Conservation (phyloP, 2,113 vertebrate genomes). For the Butorides virescens region DNA sequence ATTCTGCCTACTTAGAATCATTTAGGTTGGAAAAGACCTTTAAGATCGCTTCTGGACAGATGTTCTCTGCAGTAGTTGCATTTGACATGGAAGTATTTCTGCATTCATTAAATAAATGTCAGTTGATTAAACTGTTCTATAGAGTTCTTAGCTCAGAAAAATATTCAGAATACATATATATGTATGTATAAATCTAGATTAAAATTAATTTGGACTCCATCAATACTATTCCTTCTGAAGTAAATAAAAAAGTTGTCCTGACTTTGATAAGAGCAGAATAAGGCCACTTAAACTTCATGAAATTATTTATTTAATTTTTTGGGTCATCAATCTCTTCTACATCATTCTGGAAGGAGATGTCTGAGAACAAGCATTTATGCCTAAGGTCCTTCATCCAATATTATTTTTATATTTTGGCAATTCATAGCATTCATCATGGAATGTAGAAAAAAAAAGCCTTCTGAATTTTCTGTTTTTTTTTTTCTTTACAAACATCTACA, state of each 20-base stretch:
- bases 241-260: background rate
- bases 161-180: background rate
- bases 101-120: background rate
- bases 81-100: background rate
- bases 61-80: background rate
- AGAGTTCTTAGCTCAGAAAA: background rate
- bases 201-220: background rate
- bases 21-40: no score
- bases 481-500: background rate
- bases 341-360: background rate
- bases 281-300: background rate
- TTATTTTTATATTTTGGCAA: background rate
- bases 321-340: background rate
- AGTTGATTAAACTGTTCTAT: background rate
- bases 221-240: background rate
- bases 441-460: background rate
- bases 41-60: background rate
- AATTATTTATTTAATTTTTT: background rate
- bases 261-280: background rate
- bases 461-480: background rate
- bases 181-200: background rate
- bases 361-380: background rate
- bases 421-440: background rate
- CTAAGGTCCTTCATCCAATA: background rate
- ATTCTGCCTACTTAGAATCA: background rate